Base-by-base conservation (phyloP, 2,888 invertebrate species). In the Stenotaenia linearis region DNA sequence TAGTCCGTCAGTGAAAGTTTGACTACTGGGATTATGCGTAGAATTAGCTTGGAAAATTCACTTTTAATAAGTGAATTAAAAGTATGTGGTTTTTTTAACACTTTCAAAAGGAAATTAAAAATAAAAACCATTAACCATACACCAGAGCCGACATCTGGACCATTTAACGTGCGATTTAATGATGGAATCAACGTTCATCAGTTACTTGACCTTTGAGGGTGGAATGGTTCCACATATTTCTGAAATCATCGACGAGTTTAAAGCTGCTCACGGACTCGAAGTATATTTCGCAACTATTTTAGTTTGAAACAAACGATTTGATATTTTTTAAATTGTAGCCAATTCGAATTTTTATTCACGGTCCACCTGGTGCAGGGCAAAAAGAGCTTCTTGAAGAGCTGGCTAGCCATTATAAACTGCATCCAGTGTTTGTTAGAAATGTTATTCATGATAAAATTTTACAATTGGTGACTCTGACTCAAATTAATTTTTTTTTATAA, bases 291-390 rank as follows among this genome's bases (percentile, higher is more conserved):
- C 23, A 15, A 3, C 7, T 75, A 6, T 75, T 45, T 77, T 35
- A 18, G 32, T 6, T 76, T 77, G n/a, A n/a, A n/a, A n/a, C n/a
- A 23, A 12, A 23, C 25, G 9, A 61, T 25, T 61, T 4, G 15
- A 61, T 15, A 61, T 25, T 23, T n/a, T 45, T 45, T 56, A 7
- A 12, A 25, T 61, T 61, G 9, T 45, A 77, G 77, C 40, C 77
- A 10, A 40, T 77, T 28, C 7, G 45, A 40, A 45, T 77, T 5
- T 77, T 77, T 23, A 21, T 77, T 12, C 77, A 77, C n/a, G 77
- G 77, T 1, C 77, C 77, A 2, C 77, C 77, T 21, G 77, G 77
- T 6, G 28, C 77, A 1, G 45, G 45, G 1, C 25, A 25, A 21
- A 28, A 45, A 40, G 23, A 40, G n/a, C 23, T 77, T 9, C 1